Percentiles rank a stretch among this genome's conserved stretches.
Conservation (phyloP, 2,797 vertebrate species). For the Periparus ater region DNA sequence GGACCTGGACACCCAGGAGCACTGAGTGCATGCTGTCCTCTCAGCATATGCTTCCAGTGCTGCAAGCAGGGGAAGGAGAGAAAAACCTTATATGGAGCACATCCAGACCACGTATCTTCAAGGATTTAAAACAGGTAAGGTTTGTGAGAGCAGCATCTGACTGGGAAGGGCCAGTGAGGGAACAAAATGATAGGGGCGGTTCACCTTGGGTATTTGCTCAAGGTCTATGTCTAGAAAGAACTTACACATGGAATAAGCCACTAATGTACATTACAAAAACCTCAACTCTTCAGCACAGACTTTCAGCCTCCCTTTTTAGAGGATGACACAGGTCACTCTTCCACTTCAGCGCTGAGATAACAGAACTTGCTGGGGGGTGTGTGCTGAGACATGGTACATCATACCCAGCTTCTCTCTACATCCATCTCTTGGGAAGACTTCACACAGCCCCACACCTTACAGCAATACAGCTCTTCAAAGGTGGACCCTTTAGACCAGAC, state of each 20-base stretch:
- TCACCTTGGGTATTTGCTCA: neutral
- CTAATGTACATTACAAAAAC: neutral
- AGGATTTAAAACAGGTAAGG: neutral
- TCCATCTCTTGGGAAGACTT: neutral
- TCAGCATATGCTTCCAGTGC: accelerated
- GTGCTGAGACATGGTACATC: accelerated
- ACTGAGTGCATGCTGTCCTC: accelerated
- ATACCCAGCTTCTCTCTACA: neutral
- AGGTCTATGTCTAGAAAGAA: neutral
- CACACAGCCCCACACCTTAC: neutral
- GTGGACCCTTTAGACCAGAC: neutral
- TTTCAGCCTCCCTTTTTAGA: neutral
- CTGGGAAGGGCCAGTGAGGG: accelerated
- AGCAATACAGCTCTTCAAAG: neutral
- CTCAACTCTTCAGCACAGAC: neutral
- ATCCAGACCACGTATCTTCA: neutral
- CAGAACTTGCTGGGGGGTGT: accelerated
- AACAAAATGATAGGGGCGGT: neutral
- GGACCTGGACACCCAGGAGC: neutral
- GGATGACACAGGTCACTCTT: neutral
- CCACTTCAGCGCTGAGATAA: neutral
- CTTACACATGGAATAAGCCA: neutral
- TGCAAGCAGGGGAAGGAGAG: neutral
- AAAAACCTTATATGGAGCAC: neutral
- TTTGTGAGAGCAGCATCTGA: neutral